Percentiles rank a stretch among this genome's conserved stretches.
These are phyloP conservation scores for Ahaetulla prasina DNA, from an alignment of 2,113 vertebrate species.

Conservation along the genomic window DNA sequence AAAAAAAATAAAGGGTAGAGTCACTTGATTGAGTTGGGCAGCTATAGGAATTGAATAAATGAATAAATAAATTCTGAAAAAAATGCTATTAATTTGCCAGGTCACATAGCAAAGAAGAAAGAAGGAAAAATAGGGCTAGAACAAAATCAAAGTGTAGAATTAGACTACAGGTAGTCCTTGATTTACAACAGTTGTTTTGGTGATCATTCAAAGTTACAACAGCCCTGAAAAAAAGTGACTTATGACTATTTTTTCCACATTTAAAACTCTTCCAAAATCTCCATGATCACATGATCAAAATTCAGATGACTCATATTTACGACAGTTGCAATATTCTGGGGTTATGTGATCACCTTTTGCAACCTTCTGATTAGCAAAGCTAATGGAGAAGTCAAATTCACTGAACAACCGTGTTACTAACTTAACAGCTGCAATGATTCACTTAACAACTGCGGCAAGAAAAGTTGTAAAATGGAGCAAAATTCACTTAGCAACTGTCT, in stretches of 20 bases:
- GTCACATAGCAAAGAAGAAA: background rate
- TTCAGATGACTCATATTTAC: background rate
- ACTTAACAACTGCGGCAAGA: background rate
- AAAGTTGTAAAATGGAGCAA: background rate
- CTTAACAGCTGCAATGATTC: background rate
- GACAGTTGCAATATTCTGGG: background rate
- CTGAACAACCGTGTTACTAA: background rate
- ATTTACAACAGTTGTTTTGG: background rate
- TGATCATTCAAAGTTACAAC: background rate
- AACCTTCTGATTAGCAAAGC: background rate
- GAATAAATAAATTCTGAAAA: conserved; percentile 5
- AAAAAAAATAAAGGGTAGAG: background rate
- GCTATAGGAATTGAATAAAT: background rate
- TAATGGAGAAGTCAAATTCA: background rate
- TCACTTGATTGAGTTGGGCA: background rate
- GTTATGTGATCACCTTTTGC: background rate
- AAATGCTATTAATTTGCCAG: conserved; percentile 15
- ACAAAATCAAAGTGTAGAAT: background rate
- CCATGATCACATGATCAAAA: background rate
- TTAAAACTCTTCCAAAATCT: background rate
- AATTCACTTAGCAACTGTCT: background rate
- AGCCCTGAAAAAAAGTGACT: background rate
- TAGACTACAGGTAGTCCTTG: background rate
- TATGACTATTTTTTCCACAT: background rate
- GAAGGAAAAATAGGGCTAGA: background rate